Evolutionary conservation across 2,888 invertebrate species (phyloP), one percentile per base, ranked within the genome.

Genomic region (Craniophora ligustri): DNA sequence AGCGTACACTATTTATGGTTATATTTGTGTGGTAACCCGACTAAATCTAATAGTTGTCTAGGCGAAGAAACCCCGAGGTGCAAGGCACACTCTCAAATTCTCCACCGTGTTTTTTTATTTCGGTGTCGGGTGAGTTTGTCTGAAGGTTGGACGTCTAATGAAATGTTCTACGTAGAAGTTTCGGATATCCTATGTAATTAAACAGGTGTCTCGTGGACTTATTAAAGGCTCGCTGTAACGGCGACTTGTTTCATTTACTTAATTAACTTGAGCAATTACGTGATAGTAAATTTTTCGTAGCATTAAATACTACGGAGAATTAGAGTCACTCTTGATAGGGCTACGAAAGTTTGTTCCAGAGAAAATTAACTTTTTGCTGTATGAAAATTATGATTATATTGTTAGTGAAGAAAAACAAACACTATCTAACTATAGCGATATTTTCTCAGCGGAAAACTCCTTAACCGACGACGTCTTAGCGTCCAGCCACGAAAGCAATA

Each of bases 401-500:
- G 62, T 65, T 70, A 65, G 65, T 67, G 56, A 63, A 78, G 78
- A 81, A 85, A 85, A 86, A 87, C 82, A 83, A 84, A 75, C 74
- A 36, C 49, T 75, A 75, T 75, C 69, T 74, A 72, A 69, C 75
- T 76, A 75, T 82, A 79, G 81, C 79, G 74, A 79, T 86, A 88
- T 92, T 91, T 92, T 87, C 88, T 87, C 81, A 76, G 78, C 81
- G 86, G 91, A 89, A 93, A 92, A 91, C 88, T 92, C 89, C 88
- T 90, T 90, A 88, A 87, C 85, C 88, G 88, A 80, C 87, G 86
- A 88, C 88, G 91, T 90, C 91, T 92, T 88, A 91, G 87, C 91
- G 88, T 89, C 91, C 90, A 91, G 91, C 91, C 88, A 92, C 88
- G 89, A 91, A 92, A 91, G 93, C 92, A 93, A 93, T 93, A 93